Base-by-base conservation (phyloP, 1,140 invertebrate genomes). In the Heliconius hewitsoni region DNA sequence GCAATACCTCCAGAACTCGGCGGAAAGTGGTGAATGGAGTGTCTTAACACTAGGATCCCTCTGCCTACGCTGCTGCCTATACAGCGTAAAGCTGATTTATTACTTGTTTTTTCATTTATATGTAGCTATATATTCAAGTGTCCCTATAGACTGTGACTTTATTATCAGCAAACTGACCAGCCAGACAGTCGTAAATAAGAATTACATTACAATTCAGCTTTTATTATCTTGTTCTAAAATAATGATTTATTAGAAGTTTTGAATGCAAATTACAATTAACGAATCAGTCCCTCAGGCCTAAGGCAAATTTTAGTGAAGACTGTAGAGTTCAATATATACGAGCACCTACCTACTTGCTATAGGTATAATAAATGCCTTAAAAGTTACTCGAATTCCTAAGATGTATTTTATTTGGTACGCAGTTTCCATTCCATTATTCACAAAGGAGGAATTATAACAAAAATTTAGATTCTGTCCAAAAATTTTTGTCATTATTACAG, bases 221-320 rank as follows among this genome's bases (percentile, higher is more conserved):
- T 66, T 30, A 66, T 66, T 66, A 66, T 30, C 60, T 30, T 66
- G 23, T 66, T 66, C 60, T 66, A 66, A 66, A 66, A 66, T 66
- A 66, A 66, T 66, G 27, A 66, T 66, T 66, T 23, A 66, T 16
- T 23, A 30, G 60, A 66, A 66, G 16, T 66, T 66, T 4, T 66
- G 60, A 66, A 66, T 66, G 23, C 27, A 27, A 66, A 66, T 66
- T 30, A 66, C 60, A 66, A 66, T 66, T 30, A 66, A 66, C 60
- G 27, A 66, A 66, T 30, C 60, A 66, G 60, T 66, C 60, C 60
- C 60, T 66, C 13, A 66, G 60, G 60, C 60, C 60, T 66, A 9
- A 30, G 30, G 18, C 27, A 66, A 66, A 13, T 66, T 66, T 66
- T 46, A 46, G 42, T 46, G 13, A 1, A 46, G 42, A 66, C 23